Percentiles rank a stretch among this genome's conserved stretches.
These are phyloP conservation scores for Bacillus rossius DNA, from an alignment of 1,140 invertebrate species.

Conservation along the genomic window DNA sequence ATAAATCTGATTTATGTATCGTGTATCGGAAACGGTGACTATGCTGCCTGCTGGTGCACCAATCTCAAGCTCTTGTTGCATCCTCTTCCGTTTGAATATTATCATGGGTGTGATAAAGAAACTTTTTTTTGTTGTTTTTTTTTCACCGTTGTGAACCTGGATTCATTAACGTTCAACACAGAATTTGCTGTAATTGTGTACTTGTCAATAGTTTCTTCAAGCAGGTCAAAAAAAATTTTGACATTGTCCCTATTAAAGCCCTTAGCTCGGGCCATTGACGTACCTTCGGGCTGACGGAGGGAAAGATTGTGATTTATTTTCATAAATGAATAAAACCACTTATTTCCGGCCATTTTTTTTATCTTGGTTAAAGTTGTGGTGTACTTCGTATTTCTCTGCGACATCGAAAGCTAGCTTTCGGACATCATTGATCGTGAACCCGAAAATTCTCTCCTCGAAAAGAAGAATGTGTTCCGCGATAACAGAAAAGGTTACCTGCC, in stretches of 20 bases:
- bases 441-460: no score
- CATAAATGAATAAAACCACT: constrained; percentile 30
- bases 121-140: constrained; percentile 19
- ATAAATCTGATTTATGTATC: constrained; percentile 32
- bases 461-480: no score
- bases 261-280: no score
- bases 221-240: constrained; percentile 31
- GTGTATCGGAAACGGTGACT: constrained; percentile 24
- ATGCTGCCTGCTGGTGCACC: constrained; percentile 6
- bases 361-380: neutral
- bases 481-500: no score
- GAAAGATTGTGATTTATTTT: no score
- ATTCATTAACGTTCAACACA: constrained; percentile 26
- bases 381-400: neutral
- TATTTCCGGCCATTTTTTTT: neutral
- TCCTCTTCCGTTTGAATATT: constrained; percentile 22
- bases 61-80: neutral
- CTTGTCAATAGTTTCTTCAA: no score
- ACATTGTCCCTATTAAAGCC: constrained; percentile 36
- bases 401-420: neutral
- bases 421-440: neutral
- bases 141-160: constrained; percentile 8
- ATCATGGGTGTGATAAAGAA: constrained; percentile 31
- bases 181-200: constrained; percentile 27
- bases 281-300: no score